Conservation (phyloP, 2,888 invertebrate species). For the Osedax frankpressi region DNA sequence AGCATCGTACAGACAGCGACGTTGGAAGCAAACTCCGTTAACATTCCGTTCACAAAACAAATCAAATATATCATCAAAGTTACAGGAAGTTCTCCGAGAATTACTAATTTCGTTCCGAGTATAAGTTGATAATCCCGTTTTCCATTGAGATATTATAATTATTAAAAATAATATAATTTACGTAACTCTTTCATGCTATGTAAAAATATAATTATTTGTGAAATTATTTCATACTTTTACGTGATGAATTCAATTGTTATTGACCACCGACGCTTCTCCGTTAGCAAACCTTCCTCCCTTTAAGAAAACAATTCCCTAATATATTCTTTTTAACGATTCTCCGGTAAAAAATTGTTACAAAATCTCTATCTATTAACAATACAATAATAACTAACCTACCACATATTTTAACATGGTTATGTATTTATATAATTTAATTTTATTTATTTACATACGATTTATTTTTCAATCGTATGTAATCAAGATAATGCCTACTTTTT, state of each 20-base stretch:
- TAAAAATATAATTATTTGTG: too few species aligned
- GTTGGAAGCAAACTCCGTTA: conserved; percentile 80
- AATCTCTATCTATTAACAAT: background rate
- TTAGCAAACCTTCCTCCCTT: background rate
- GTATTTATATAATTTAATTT: too few species aligned
- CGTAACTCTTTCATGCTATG: too few species aligned
- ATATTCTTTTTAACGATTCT: background rate
- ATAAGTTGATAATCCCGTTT: too few species aligned
- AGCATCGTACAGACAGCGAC: conserved; percentile 74
- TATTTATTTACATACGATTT: too few species aligned
- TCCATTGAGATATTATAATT: too few species aligned
- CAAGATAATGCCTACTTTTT: too few species aligned
- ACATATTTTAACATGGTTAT: background rate
- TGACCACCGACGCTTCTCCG: background rate
- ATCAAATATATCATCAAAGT: background rate
- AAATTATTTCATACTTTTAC: too few species aligned
- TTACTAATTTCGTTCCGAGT: background rate
- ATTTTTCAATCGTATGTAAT: too few species aligned
- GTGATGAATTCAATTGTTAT: too few species aligned
- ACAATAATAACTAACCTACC: background rate
- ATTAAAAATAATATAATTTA: too few species aligned
- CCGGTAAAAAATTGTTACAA: background rate
- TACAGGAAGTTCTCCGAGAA: background rate
- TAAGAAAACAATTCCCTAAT: background rate
- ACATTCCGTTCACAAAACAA: background rate